Evolutionary conservation across 2,113 vertebrate species (phyloP), one percentile per base, ranked within the genome.

Genomic region (Pelmatolapia mariae): DNA sequence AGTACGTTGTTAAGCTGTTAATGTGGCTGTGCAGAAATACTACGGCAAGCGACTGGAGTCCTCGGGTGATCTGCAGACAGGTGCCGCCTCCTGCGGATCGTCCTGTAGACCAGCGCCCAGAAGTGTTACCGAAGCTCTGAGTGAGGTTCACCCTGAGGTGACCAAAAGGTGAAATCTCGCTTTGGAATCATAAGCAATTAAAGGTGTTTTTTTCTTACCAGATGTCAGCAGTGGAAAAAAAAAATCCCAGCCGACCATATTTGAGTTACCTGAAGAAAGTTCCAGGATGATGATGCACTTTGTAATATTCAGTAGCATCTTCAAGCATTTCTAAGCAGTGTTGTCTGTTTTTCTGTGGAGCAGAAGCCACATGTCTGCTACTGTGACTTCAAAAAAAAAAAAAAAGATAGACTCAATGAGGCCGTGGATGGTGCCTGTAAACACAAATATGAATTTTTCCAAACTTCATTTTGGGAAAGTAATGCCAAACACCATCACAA

Each of bases 101-200:
- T 15, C 87, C 9, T 61, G 26, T 13, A 12, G 66, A 16, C 63
- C 78, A 1, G 2, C 86, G 43, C 61, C 89, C 2, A 91, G 12
- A 22, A 93, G 86, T 31, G 94, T 94, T 6, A 54, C 22, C 3
- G 90, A 96, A 5, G 96, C 96, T 10, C 83, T 97, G 45, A 88
- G 63, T 86, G 93, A 89, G 81, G 90, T 97, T 87, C 96, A 96
- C 22, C 95, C 96, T 0, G 95, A 96, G 18, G 95, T 96, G 1
- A 90, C 81, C 29, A 95, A 92, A 84, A 96, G 87, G 95, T 61
- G 16, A 43, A 33, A 56, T 31, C 22, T 43, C 15, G 5, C 8
- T 38, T 52, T 82, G 10, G 24, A 81, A 81, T 29, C 4, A 10
- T 29, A 8, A 47, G 15, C 24, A 50, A 31, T 31, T 19, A 50